These are phyloP conservation scores for Aporrectodea caliginosa DNA, from an alignment of 1,140 invertebrate species.

Conservation along the genomic window DNA sequence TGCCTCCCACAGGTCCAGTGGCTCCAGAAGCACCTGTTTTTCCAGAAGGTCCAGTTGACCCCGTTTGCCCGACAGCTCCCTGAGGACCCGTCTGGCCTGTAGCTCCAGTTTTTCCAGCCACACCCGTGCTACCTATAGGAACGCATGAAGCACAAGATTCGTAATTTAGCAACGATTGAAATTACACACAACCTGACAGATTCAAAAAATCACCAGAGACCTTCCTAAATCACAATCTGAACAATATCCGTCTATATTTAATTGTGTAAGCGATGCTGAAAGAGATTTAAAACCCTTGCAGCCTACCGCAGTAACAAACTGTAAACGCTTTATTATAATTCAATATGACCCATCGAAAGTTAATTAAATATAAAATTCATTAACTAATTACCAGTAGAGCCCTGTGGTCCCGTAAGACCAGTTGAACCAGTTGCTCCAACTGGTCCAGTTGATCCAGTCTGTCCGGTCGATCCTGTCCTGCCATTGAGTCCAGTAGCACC, in stretches of 20 bases:
- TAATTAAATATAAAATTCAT: no score
- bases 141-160: no score
- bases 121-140: neutral
- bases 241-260: no score
- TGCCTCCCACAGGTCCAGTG: slow-evolving; percentile 14
- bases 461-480: slow-evolving; percentile 8
- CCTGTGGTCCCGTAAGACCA: slow-evolving; percentile 16
- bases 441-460: slow-evolving; percentile 10
- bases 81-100: slow-evolving; percentile 15
- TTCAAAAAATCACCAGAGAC: no score
- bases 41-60: slow-evolving; percentile 7
- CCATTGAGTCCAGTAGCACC: slow-evolving; percentile 16
- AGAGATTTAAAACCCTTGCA: no score
- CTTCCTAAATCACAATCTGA: no score
- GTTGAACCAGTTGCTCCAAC: slow-evolving; percentile 22
- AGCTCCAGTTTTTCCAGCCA: slow-evolving; percentile 10
- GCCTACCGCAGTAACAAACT: no score
- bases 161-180: no score
- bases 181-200: no score
- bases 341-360: no score
- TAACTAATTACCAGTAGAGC: neutral
- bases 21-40: slow-evolving; percentile 16
- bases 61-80: slow-evolving; percentile 6
- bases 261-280: no score
- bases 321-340: no score